Evolutionary conservation across 2,113 vertebrate genomes (phyloP).

Genomic region (Colossoma macropomum): DNA sequence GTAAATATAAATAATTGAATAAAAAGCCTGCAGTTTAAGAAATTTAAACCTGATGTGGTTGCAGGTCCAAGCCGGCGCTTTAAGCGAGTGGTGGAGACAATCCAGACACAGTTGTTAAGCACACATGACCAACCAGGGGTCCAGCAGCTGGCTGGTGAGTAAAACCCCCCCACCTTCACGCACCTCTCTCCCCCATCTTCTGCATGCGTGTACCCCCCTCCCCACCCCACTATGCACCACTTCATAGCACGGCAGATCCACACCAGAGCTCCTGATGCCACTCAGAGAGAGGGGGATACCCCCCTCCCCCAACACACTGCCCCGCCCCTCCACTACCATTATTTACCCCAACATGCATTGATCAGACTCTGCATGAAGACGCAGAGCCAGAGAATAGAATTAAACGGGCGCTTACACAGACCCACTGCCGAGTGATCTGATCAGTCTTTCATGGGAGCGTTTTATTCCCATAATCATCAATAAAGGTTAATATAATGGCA

Average conservation of each 20-base stretch:
- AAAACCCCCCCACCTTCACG: constrained; percentile 34
- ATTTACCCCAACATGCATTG: constrained; percentile 35
- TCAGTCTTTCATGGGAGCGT: too few relatives aligned
- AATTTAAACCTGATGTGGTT: background rate
- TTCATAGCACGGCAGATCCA: constrained; percentile 43
- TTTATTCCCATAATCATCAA: background rate
- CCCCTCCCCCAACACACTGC: constrained; percentile 24
- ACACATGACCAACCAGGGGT: constrained; percentile 95
- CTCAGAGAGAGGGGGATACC: constrained; percentile 53
- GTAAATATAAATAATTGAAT: background rate
- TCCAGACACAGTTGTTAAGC: constrained; percentile 98
- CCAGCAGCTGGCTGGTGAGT: constrained; percentile 98
- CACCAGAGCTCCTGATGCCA: background rate
- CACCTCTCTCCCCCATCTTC: constrained; percentile 12
- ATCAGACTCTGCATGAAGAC: constrained; percentile 32
- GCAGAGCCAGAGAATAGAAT: constrained; percentile 12
- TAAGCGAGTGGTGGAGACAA: constrained; percentile 98
- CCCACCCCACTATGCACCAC: constrained; percentile 52
- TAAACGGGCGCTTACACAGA: background rate
- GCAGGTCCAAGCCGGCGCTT: constrained; percentile 97
- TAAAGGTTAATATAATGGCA: constrained; percentile 7
- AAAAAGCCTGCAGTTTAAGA: background rate
- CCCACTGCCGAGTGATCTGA: background rate
- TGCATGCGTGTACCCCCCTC: constrained; percentile 56
- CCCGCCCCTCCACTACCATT: background rate